Evolutionary conservation across 1,140 invertebrate species (phyloP), one percentile per base, ranked within the genome.

Genomic region (Drosophila novamexicana): DNA sequence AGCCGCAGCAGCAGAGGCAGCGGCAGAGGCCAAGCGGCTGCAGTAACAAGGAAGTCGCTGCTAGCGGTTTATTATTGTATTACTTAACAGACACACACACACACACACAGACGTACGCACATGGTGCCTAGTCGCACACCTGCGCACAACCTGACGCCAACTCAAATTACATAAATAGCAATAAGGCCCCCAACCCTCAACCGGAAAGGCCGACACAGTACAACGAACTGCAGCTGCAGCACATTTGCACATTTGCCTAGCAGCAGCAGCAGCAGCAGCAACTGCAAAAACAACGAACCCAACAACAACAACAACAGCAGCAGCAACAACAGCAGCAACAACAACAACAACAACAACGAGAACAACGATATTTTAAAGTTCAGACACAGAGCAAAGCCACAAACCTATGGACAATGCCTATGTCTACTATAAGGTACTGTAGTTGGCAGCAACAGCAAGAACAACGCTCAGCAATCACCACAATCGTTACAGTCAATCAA

Each of bases 351-450:
- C 77, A 45, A 57, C 36, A 42, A 58, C 57, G 65, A 47, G 64
- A 50, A 66, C 44, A 45, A 62, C 73, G 77, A 74, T 74, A 68
- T 79, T 79, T 80, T 77, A 89, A 88, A 81, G 77, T 79, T 72
- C 76, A 74, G 70, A 61, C 70, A 74, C 39, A 75, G 54, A 69
- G 75, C 65, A 61, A 67, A 68, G 59, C 67, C 75, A 77, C 52
- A 89, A 91, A 91, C 90, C 77, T 91, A 91, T 91, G 90, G 90
- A 91, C 90, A 91, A 91, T 91, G 90, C 90, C 83, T 91, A 91
- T 83, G 90, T 91, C 76, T 91, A 91, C 90, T 91, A 91, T 84
- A 91, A 91, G 90, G 90, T 91, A 91, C 65, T 91, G 81, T 88
- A 86, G 63, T 37, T 73, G 39, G 18, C 40, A 36, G 29, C 16